phyloP scores from a whole-genome alignment of 2,113 vertebrate genomes.

The Polyodon spathula region DNA sequence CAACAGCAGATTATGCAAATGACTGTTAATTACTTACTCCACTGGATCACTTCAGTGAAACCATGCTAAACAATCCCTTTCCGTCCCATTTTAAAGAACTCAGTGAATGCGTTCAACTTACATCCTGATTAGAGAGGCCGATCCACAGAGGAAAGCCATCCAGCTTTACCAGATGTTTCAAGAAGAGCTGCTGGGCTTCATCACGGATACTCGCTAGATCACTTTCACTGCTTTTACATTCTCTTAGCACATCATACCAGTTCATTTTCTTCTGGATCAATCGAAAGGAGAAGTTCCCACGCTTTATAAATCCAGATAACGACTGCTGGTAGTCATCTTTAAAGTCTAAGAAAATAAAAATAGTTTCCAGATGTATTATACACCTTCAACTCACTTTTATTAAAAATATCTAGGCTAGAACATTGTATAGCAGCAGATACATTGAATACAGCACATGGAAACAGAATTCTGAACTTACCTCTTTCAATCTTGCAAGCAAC shows the following conservation, averaged over 20 bases:
- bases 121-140: slow-evolving; percentile 80
- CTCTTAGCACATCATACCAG: slow-evolving; percentile 74
- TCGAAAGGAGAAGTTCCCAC: slow-evolving; percentile 58
- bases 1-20: too few species aligned
- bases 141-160: slow-evolving; percentile 89
- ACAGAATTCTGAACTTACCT: slow-evolving; percentile 50
- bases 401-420: too few species aligned
- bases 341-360: neutral
- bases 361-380: too few species aligned
- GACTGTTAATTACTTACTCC: too few species aligned
- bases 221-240: slow-evolving; percentile 55
- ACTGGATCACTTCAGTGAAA: neutral
- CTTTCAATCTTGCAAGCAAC: slow-evolving; percentile 85
- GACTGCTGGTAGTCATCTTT: slow-evolving; percentile 47
- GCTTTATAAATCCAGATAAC: slow-evolving; percentile 37
- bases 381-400: too few species aligned
- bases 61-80: accelerated
- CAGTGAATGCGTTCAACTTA: slow-evolving; percentile 43
- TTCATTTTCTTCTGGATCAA: slow-evolving; percentile 63
- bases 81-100: neutral
- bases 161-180: slow-evolving; percentile 59
- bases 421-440: too few species aligned
- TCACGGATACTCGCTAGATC: slow-evolving; percentile 78
- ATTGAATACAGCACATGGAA: too few species aligned
- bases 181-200: slow-evolving; percentile 45